These are phyloP conservation scores for Ceramica pisi DNA, from an alignment of 2,888 invertebrate genomes.

Conservation along the genomic window DNA sequence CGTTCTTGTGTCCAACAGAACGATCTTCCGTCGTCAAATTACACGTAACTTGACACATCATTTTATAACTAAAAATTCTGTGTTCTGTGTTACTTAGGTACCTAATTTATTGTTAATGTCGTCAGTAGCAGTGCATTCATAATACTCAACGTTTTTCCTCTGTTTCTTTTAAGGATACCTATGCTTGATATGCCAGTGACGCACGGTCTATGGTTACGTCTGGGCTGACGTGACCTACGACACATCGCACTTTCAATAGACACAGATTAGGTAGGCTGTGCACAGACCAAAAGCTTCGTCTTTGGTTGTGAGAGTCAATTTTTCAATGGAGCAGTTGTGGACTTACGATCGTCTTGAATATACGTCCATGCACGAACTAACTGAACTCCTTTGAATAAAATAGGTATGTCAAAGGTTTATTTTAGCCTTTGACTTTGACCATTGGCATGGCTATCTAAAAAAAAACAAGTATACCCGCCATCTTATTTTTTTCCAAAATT, in stretches of 20 bases:
- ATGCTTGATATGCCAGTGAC: neutral
- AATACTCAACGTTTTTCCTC: neutral
- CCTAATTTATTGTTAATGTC: neutral
- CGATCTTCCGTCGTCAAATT: too few species aligned
- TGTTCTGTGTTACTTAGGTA: neutral
- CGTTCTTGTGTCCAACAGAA: too few species aligned
- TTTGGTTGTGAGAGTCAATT: neutral
- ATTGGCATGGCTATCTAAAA: too few species aligned
- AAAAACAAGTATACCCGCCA: too few species aligned
- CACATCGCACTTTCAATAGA: neutral
- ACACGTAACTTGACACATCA: neutral
- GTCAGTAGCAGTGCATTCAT: neutral
- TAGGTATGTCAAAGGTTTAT: too few species aligned
- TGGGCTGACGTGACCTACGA: conserved; percentile 13
- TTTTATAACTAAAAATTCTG: neutral
- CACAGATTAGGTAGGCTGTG: neutral
- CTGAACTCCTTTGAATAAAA: too few species aligned
- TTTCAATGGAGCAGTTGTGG: neutral
- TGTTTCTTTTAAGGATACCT: conserved; percentile 12
- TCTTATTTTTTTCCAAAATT: too few species aligned
- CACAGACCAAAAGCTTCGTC: neutral
- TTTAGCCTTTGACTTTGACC: too few species aligned
- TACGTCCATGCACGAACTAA: too few species aligned
- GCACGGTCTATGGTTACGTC: neutral
- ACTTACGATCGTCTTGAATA: too few species aligned